Conservation (phyloP, 2,797 vertebrate species). For the Pagetopsis macropterus region DNA sequence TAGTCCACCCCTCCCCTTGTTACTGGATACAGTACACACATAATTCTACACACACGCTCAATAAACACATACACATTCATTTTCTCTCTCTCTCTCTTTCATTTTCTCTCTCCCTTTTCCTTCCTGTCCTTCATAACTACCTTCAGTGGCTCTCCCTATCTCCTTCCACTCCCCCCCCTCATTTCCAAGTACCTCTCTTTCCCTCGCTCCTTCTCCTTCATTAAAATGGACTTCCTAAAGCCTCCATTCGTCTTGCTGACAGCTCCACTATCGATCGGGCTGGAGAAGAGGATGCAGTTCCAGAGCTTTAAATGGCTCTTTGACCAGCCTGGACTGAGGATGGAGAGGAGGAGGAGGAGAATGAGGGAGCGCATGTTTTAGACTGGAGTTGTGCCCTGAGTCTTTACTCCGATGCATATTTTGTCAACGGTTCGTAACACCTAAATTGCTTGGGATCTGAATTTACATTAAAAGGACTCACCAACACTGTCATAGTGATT, state of each 20-base stretch:
- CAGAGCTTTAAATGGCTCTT: conserved; percentile 81
- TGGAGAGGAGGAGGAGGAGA: conserved; percentile 39
- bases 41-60: conserved; percentile 53
- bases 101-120: conserved; percentile 29
- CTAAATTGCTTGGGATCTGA: conserved; percentile 32
- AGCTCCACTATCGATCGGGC: conserved; percentile 80
- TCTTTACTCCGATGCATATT: conserved; percentile 47
- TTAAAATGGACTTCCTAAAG: conserved; percentile 87
- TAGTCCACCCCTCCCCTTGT: conserved; percentile 40
- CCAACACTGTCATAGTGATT: conserved; percentile 47
- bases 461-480: conserved; percentile 54
- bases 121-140: conserved; percentile 50
- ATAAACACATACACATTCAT: conserved; percentile 60
- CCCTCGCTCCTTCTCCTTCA: conserved; percentile 74
- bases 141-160: conserved; percentile 41
- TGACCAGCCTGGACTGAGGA: conserved; percentile 60
- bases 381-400: conserved; percentile 54
- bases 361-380: conserved; percentile 49
- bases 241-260: conserved; percentile 86
- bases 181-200: conserved; percentile 68
- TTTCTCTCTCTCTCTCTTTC: conserved; percentile 17
- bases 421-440: conserved; percentile 52
- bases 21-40: conserved; percentile 57
- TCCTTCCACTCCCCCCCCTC: conserved; percentile 29
- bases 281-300: conserved; percentile 77